phyloP scores from a whole-genome alignment of 2,113 vertebrate species.

The Melanocharis versteri region DNA sequence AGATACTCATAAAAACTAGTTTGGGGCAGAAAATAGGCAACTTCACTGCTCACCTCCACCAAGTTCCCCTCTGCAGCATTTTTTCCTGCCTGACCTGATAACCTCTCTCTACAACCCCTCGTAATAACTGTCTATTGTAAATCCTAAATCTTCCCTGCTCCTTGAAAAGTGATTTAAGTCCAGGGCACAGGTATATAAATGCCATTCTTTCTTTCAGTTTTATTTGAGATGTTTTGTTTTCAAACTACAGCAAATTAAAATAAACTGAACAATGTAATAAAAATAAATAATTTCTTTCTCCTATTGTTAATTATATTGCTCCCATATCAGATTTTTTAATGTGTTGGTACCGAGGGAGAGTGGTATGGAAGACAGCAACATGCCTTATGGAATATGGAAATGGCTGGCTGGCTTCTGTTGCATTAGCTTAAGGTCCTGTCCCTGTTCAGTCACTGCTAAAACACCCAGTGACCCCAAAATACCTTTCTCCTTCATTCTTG shows the following conservation, averaged over 20 bases:
- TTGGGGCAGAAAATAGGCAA: neutral
- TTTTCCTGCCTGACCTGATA: neutral
- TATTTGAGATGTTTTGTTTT: neutral
- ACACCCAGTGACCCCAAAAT: neutral
- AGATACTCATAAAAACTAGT: neutral
- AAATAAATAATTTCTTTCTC: neutral
- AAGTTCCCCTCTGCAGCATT: neutral
- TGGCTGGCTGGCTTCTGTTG: neutral
- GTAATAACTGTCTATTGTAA: neutral
- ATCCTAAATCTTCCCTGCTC: neutral
- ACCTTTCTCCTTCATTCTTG: neutral
- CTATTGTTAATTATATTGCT: neutral
- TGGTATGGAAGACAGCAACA: neutral
- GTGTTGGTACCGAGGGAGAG: neutral
- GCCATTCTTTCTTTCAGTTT: neutral
- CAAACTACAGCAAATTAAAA: neutral
- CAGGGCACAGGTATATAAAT: neutral
- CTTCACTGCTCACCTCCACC: fast-evolving
- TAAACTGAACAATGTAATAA: neutral
- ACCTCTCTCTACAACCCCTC: neutral
- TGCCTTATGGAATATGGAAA: neutral
- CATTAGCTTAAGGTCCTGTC: fast-evolving
- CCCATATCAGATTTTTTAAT: neutral
- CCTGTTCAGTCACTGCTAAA: neutral
- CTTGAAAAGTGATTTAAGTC: neutral